Evolutionary conservation across 2,113 vertebrate species (phyloP), one percentile per base, ranked within the genome.

Genomic region (Platysternon megacephalum): DNA sequence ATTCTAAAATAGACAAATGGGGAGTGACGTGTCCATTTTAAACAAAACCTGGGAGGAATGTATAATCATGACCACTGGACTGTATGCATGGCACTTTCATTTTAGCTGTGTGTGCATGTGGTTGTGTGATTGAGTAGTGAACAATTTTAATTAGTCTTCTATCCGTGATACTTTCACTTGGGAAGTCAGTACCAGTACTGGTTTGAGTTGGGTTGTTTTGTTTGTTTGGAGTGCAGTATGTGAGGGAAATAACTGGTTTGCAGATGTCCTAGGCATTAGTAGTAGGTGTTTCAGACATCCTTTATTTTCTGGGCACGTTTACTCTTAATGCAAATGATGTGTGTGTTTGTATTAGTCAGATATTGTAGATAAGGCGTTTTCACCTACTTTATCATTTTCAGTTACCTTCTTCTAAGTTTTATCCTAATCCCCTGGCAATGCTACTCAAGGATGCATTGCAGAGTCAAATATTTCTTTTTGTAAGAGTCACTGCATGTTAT

Each of bases 401-500:
- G 79, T 58, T 0, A 0, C 19, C 74, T 29, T 58, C 56, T 29
- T 26, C 55, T 6, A 35, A 90, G 93, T 96, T 81, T 80, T 44
- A 1, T 51, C 6, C n/a, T 93, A 84, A 72, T 89, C 53, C n/a
- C 78, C 42, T 88, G 93, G 72, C n/a, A 96, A 79, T 91, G 39
- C n/a, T 72, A 39, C 65, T 39, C n/a, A 72, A 21, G 8, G n/a
- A 61, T 85, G 88, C 85, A 1, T 61, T 82, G 11, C 19, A 72
- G 86, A 91, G 72, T 86, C 83, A 94, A 52, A 79, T 90, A 94
- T 93, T 93, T 76, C 79, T 86, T 93, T 88, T 29, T 56, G 55
- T 28, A 85, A 17, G 46, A 53, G 24, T 46, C 42, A 46, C 26
- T 46, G 74, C 91, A 89, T 4, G 5, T 52, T 52, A 89, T 72